Base-by-base conservation (phyloP, 1,140 invertebrate genomes). In the Teleopsis dalmanni region DNA sequence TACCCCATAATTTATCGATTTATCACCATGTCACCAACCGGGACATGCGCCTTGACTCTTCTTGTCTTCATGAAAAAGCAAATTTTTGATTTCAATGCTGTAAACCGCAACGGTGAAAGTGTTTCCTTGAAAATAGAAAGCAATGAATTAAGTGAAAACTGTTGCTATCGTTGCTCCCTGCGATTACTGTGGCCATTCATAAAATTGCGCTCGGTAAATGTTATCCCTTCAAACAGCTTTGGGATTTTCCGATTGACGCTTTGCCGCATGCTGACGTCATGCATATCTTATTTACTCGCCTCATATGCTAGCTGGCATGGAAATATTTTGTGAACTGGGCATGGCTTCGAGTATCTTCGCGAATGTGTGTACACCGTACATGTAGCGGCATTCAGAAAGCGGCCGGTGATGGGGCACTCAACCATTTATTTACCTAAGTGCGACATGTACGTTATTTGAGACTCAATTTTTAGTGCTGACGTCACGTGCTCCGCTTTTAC, bases 1-100 rank as follows among this genome's bases (percentile, higher is more conserved):
- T 60, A 60, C 50, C 60, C 63, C 59, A 65, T 60, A 51, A 63
- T 55, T 60, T 67, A 67, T 67, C 56, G 64, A 67, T 67, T 50
- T 41, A 29, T 48, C 36, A 37, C 26, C 40, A 3, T 26, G 21
- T 11, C 26, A 26, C 40, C 10, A 9, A 18, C 44, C 50, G 48
- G 57, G 52, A 55, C 63, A 59, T 65, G 62, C 62, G 63, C 63
- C 34, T 37, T 56, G 31, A 47, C 42, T 51, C n/a, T n/a, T n/a
- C n/a, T n/a, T n/a, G n/a, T n/a, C n/a, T n/a, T n/a, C n/a, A n/a
- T n/a, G n/a, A n/a, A n/a, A n/a, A n/a, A n/a, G n/a, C n/a, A n/a
- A n/a, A n/a, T n/a, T n/a, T n/a, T n/a, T n/a, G n/a, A n/a, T n/a
- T n/a, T n/a, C n/a, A n/a, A n/a, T n/a, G n/a, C n/a, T n/a, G n/a